Conservation (phyloP, 2,888 invertebrate genomes). For the Eupithecia pulchellata region DNA sequence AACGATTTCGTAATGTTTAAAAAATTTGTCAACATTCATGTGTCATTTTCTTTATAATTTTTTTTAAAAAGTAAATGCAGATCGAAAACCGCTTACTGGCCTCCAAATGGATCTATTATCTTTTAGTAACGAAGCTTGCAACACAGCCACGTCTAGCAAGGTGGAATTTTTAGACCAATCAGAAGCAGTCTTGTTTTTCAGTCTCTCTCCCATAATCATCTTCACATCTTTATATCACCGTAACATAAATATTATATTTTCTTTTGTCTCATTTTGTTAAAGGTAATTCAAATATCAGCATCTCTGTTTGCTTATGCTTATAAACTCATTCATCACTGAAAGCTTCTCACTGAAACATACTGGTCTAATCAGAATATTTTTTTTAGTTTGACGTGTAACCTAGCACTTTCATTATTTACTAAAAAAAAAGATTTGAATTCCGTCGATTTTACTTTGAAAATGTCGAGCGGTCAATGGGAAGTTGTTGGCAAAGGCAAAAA, state of each 20-base stretch:
- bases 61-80: no score
- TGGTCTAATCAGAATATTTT: slow-evolving; percentile 50
- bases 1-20: no score
- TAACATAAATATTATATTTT: no score
- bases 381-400: slow-evolving; percentile 81
- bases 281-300: background rate
- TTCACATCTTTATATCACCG: no score
- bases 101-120: no score
- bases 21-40: no score
- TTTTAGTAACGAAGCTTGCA: slow-evolving; percentile 21
- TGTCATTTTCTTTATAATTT: no score
- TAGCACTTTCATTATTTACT: slow-evolving; percentile 77
- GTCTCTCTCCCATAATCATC: no score
- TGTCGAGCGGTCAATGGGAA: slow-evolving; percentile 88
- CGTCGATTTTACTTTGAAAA: slow-evolving; percentile 55
- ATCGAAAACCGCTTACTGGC: no score
- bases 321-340: background rate
- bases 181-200: background rate
- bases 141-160: slow-evolving; percentile 77
- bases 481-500: slow-evolving; percentile 89
- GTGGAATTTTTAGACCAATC: slow-evolving; percentile 77
- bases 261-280: background rate
- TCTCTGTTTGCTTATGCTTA: background rate
- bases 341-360: background rate
- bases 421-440: slow-evolving; percentile 64